These are phyloP conservation scores for Catostomus latipinnis DNA, from an alignment of 2,797 vertebrate genomes.

Conservation along the genomic window DNA sequence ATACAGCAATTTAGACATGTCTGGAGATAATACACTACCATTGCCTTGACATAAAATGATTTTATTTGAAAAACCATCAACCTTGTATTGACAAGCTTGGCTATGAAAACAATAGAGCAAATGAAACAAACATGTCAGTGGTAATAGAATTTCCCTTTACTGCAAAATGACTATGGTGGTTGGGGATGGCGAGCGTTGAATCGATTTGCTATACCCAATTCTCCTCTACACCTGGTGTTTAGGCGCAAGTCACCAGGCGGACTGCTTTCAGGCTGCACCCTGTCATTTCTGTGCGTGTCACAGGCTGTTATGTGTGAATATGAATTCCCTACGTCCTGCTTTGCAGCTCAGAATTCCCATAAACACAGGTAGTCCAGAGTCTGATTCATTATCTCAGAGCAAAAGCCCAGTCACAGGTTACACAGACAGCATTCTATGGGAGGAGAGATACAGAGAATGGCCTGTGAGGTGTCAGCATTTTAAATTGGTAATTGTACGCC, in stretches of 20 bases:
- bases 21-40: constrained; percentile 37
- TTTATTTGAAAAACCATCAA: constrained; percentile 51
- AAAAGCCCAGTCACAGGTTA: constrained; percentile 17
- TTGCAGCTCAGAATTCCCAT: constrained; percentile 61
- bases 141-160: constrained; percentile 49
- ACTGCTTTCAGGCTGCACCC: constrained; percentile 64
- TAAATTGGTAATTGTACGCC: constrained; percentile 1
- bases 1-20: constrained; percentile 37
- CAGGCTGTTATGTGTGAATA: constrained; percentile 70
- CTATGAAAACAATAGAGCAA: constrained; percentile 40
- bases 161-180: constrained; percentile 41
- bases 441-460: not conserved
- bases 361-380: constrained; percentile 71
- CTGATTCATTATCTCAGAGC: constrained; percentile 69
- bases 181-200: constrained; percentile 41
- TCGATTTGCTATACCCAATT: constrained; percentile 54
- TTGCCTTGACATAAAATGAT: constrained; percentile 40
- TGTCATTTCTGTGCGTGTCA: constrained; percentile 74
- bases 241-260: constrained; percentile 36
- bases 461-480: not conserved
- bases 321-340: constrained; percentile 55
- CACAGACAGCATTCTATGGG: not conserved
- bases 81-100: constrained; percentile 33
- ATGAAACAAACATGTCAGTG: constrained; percentile 52
- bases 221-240: constrained; percentile 41